These are phyloP conservation scores for Drosophila pseudoananassae DNA, from an alignment of 1,140 invertebrate genomes.

Conservation along the genomic window DNA sequence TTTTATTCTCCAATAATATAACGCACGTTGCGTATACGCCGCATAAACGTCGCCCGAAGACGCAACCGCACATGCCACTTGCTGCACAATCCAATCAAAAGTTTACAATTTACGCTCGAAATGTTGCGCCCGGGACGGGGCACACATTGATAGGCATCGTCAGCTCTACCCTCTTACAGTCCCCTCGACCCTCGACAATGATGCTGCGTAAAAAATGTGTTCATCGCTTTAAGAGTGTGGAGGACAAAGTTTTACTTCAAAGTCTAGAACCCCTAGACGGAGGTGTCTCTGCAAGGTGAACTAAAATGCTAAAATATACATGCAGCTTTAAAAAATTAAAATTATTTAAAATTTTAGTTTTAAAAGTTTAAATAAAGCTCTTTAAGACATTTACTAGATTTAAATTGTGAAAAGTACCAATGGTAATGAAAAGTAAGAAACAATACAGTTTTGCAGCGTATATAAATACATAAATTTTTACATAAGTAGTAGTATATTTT, in stretches of 20 bases:
- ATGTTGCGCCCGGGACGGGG: conserved; percentile 60
- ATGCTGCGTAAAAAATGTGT: conserved; percentile 49
- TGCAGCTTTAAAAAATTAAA: too few species aligned
- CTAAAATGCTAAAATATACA: too few species aligned
- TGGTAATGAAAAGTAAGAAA: too few species aligned
- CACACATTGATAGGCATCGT: conserved; percentile 58
- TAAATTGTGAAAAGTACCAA: too few species aligned
- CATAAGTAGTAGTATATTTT: too few species aligned
- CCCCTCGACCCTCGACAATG: not conserved
- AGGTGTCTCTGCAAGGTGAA: conserved; percentile 6
- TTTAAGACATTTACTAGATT: too few species aligned
- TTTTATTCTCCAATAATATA: conserved; percentile 66
- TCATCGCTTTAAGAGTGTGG: conserved; percentile 49
- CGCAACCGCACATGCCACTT: conserved; percentile 63
- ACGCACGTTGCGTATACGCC: conserved; percentile 65
- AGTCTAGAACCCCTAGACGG: conserved; percentile 5
- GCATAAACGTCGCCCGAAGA: conserved; percentile 42
- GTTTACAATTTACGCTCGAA: conserved; percentile 80
- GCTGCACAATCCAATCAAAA: conserved; percentile 81
- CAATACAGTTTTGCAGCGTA: too few species aligned
- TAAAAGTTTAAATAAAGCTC: too few species aligned
- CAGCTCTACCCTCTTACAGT: conserved; percentile 8
- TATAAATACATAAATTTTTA: too few species aligned
- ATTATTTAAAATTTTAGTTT: not conserved
- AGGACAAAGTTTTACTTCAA: conserved; percentile 43